Evolutionary conservation across 2,113 vertebrate species (phyloP).

Genomic region (Toxotes jaculatrix): DNA sequence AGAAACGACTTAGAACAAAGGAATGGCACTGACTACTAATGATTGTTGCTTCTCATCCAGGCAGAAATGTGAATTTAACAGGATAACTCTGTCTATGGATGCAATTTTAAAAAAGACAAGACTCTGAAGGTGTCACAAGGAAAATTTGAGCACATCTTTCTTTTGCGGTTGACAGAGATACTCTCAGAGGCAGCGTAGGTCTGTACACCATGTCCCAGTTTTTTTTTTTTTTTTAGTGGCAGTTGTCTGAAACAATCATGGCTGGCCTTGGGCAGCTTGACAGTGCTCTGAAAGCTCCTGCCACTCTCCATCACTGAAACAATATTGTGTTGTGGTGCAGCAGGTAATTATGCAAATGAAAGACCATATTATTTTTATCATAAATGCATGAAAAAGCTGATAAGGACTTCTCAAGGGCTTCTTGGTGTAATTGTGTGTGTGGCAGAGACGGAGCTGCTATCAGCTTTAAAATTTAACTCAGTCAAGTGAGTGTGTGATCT

Average conservation of each 20-base stretch:
- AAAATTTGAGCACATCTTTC: neutral
- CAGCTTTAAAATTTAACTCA: conserved; percentile 8
- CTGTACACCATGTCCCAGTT: conserved; percentile 45
- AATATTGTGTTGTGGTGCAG: conserved; percentile 23
- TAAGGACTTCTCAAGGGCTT: conserved; percentile 32
- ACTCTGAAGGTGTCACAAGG: neutral
- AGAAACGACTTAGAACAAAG: conserved; percentile 50
- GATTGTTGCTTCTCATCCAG: conserved; percentile 15
- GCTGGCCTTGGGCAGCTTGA: conserved; percentile 32
- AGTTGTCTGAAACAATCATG: conserved; percentile 44
- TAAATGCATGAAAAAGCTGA: conserved; percentile 30
- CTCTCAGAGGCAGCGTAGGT: conserved; percentile 25
- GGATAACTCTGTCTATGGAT: neutral
- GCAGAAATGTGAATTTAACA: conserved; percentile 21
- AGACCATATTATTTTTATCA: conserved; percentile 30
- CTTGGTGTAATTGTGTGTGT: neutral
- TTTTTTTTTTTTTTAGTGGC: conserved; percentile 13
- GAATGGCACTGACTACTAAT: conserved; percentile 41
- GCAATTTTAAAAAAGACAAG: no score
- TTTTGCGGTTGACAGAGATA: neutral
- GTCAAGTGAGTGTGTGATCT: conserved; percentile 24
- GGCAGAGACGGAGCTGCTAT: conserved; percentile 2
- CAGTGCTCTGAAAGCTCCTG: conserved; percentile 25
- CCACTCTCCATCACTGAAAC: conserved; percentile 11
- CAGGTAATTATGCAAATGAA: conserved; percentile 64